A percentile compares a stretch with the other conserved stretches of the same genome.
Conservation (phyloP, 2,888 invertebrate species). For the Abrostola triplasia region DNA sequence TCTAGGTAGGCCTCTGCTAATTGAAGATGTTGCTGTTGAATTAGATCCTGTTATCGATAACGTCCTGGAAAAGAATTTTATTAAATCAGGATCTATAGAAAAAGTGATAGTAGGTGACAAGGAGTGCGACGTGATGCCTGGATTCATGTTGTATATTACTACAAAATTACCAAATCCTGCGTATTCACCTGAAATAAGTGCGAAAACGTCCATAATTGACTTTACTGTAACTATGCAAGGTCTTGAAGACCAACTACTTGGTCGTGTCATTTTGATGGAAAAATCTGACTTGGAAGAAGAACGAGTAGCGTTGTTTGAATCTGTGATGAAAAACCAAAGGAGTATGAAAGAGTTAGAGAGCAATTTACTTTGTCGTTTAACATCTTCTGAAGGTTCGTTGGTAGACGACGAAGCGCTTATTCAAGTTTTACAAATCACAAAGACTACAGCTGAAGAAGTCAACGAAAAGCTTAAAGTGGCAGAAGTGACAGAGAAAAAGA, state of each 20-base stretch:
- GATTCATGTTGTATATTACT: conserved; percentile 98
- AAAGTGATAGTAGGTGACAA: conserved; percentile 98
- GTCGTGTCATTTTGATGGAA: conserved; percentile 98
- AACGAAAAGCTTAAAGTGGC: conserved; percentile 97
- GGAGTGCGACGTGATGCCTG: conserved; percentile 98
- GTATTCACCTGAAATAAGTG: conserved; percentile 98
- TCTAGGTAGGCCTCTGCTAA: conserved; percentile 95
- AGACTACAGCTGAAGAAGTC: conserved; percentile 97
- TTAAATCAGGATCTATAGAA: conserved; percentile 98
- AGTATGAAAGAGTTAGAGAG: conserved; percentile 98
- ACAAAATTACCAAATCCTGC: conserved; percentile 98
- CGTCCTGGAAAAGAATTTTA: conserved; percentile 98
- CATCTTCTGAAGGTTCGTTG: conserved; percentile 97
- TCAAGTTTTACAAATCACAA: conserved; percentile 95
- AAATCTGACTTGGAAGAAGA: conserved; percentile 98
- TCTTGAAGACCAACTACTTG: conserved; percentile 97
- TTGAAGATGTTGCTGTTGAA: conserved; percentile 98
- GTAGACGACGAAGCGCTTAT: conserved; percentile 99
- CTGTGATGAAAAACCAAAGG: conserved; percentile 98
- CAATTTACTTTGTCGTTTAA: conserved; percentile 96
- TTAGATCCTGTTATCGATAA: conserved; percentile 98
- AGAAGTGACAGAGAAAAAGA: conserved; percentile 97
- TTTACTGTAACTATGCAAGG: conserved; percentile 99
- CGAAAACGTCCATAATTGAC: conserved; percentile 98
- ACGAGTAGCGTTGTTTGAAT: conserved; percentile 96